These are phyloP conservation scores for Agrotis segetum DNA, from an alignment of 2,888 invertebrate genomes.

Conservation along the genomic window DNA sequence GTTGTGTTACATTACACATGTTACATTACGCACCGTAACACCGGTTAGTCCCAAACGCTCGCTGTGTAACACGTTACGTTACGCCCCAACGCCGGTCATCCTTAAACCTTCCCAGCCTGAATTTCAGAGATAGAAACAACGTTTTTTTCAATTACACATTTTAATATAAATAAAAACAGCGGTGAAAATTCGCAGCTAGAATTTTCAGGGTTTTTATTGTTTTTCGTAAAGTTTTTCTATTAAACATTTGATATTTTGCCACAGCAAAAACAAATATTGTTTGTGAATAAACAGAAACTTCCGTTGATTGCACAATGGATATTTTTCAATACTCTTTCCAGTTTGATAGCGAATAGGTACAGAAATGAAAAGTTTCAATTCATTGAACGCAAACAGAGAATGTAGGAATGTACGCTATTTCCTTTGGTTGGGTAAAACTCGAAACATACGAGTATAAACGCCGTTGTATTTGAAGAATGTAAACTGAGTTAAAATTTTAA, in stretches of 20 bases:
- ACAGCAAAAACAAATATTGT: constrained; percentile 38
- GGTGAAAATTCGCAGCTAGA: constrained; percentile 22
- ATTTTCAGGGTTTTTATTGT: constrained; percentile 19
- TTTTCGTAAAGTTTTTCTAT: constrained; percentile 18
- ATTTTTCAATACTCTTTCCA: constrained; percentile 56
- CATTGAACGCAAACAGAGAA: constrained; percentile 53
- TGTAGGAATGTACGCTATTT: constrained; percentile 59
- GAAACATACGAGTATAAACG: constrained; percentile 24
- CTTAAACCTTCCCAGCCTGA: constrained; percentile 2
- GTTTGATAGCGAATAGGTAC: constrained; percentile 49
- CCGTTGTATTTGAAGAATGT: constrained; percentile 35
- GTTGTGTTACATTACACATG: too few relatives aligned
- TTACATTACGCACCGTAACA: too few relatives aligned
- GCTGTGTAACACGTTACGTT: too few relatives aligned
- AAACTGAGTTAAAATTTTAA: constrained; percentile 23
- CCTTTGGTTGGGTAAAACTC: constrained; percentile 37
- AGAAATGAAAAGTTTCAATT: constrained; percentile 60
- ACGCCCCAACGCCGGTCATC: too few relatives aligned
- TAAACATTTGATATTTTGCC: constrained; percentile 43
- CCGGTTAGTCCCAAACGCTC: too few relatives aligned
- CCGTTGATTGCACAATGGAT: constrained; percentile 38
- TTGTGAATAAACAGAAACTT: constrained; percentile 39
- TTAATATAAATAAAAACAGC: constrained; percentile 49
- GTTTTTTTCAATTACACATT: constrained; percentile 46
- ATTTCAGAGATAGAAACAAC: constrained; percentile 11